Base-by-base conservation (phyloP, 2,797 vertebrate genomes). In the Lutjanus argentimaculatus region DNA sequence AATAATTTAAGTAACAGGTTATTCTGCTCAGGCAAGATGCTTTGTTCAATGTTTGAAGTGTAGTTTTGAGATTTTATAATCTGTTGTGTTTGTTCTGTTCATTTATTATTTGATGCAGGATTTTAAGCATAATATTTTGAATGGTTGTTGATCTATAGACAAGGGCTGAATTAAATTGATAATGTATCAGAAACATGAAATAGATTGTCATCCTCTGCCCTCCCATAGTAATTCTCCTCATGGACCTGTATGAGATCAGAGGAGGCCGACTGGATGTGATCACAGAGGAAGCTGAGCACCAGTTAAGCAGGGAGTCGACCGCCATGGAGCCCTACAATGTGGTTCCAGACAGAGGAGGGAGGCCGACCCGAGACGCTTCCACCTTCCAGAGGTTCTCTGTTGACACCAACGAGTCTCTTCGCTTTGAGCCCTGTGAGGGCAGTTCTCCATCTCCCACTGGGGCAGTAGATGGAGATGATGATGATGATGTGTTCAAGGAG, bases 171-270 rank as follows among this genome's bases (percentile, higher is more conserved):
- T 16, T 58, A 30, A 52, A 65, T 9, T 65, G 8, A 48, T 36
- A 3, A 17, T 8, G 12, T 22, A 3, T 76, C 11, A 12, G 30
- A 63, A 36, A 8, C 1, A 8, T 77, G 10, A 25, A 45, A 14
- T 62, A 42, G 25, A 30, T 19, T 77, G 25, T 52, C 21, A 78
- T 22, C 42, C 11, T 55, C n/a, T 73, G 2, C n/a, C 65, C 45
- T 76, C 17, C 13, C 57, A 51, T 64, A 85, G 86, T 48, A 8
- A 12, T 3, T 66, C 19, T 62, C 51, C 42, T 94, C 43, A 95
- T 96, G 95, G 97, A 97, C 74, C 91, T 96, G 78, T 96, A 93
- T 76, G 97, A 97, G 75, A 92, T 95, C 63, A 91, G 93, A 55
- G 94, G 93, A 58, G 93, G 93, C 46, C 88, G 90, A 49, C 90